Evolutionary conservation across 2,888 invertebrate species (phyloP).

Genomic region (Meandrusa payeni): DNA sequence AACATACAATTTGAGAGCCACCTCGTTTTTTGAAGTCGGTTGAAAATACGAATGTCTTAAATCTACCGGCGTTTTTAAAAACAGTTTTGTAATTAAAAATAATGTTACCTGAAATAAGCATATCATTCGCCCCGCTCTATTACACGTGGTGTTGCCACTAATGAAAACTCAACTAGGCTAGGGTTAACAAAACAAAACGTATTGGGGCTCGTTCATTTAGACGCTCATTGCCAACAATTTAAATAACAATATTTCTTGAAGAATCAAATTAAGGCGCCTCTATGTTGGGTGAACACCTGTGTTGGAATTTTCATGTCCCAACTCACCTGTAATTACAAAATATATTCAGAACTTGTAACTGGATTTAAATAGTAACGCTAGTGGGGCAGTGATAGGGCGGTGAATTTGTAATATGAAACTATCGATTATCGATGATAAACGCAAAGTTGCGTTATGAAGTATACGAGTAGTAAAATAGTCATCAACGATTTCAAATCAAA

Average conservation of each 20-base stretch:
- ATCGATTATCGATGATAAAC: slow-evolving; percentile 27
- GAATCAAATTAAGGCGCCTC: slow-evolving; percentile 47
- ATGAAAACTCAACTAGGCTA: slow-evolving; percentile 6
- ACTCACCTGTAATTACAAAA: slow-evolving; percentile 78
- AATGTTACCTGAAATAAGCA: background rate
- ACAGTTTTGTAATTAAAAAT: no score
- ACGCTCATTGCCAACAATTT: slow-evolving; percentile 29
- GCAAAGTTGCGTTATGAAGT: no score
- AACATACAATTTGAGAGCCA: no score
- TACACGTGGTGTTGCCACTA: background rate
- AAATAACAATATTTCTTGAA: slow-evolving; percentile 56
- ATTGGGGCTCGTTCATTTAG: slow-evolving; percentile 15
- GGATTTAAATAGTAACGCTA: slow-evolving; percentile 77
- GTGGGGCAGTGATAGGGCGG: slow-evolving; percentile 27
- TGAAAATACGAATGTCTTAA: no score
- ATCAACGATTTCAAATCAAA: no score
- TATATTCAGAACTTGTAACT: slow-evolving; percentile 80
- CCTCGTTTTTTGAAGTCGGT: no score
- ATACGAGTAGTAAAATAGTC: no score
- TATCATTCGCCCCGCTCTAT: background rate
- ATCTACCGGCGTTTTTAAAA: no score
- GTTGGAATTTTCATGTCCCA: slow-evolving; percentile 69
- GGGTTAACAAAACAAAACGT: slow-evolving; percentile 15
- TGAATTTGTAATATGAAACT: slow-evolving; percentile 35
- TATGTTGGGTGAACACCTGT: slow-evolving; percentile 52